phyloP scores from a whole-genome alignment of 2,113 vertebrate genomes.

The Stigmatopora argus region DNA sequence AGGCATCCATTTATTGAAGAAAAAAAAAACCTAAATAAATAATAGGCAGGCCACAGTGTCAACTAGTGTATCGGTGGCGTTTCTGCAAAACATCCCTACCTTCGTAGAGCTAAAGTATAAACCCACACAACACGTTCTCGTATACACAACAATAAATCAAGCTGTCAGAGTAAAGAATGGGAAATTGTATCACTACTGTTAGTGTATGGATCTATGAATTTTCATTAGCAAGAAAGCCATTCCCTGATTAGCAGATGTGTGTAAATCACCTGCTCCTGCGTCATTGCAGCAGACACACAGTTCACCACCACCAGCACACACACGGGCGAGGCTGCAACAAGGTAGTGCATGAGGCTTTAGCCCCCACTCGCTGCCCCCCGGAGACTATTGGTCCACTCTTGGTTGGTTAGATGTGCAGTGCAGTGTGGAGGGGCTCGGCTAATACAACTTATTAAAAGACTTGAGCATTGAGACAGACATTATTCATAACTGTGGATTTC shows the following conservation, averaged over 20 bases:
- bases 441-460: conserved; percentile 92
- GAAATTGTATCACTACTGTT: conserved; percentile 56
- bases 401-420: conserved; percentile 54
- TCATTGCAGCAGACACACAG: conserved; percentile 2
- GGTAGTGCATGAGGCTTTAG: conserved; percentile 29
- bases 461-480: conserved; percentile 90
- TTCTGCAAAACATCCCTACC: background rate
- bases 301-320: background rate
- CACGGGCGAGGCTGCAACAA: conserved; percentile 30
- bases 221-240: conserved; percentile 77
- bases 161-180: conserved; percentile 58
- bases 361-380: conserved; percentile 10
- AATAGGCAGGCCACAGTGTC: background rate
- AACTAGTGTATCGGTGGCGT: background rate
- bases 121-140: background rate
- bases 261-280: conserved; percentile 64
- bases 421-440: conserved; percentile 65
- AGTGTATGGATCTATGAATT: conserved; percentile 68
- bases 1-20: too few species aligned
- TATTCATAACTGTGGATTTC: conserved; percentile 98
- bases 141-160: conserved; percentile 8
- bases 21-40: background rate
- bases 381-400: conserved; percentile 45
- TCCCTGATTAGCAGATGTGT: conserved; percentile 66
- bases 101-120: background rate